These are phyloP conservation scores for Tetragnatha montana DNA, from an alignment of 2,888 invertebrate genomes.

Conservation along the genomic window DNA sequence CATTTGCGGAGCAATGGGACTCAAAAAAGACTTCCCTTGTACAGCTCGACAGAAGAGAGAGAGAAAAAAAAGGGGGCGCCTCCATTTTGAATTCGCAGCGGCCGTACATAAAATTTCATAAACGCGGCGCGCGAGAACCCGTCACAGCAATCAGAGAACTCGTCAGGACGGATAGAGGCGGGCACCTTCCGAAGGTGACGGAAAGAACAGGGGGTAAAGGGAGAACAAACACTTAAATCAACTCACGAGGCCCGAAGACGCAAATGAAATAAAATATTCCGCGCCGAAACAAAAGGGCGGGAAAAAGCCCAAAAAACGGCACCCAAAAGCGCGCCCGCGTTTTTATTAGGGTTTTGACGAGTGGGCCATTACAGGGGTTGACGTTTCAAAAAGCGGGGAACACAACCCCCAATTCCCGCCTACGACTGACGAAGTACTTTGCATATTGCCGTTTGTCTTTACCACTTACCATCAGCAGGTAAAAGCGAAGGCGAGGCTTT, in stretches of 20 bases:
- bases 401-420: conserved; percentile 49
- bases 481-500: conserved; percentile 52
- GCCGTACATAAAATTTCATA: conserved; percentile 33
- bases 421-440: conserved; percentile 67
- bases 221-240: conserved; percentile 63
- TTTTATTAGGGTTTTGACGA: conserved; percentile 68
- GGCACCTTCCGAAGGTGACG: conserved; percentile 25
- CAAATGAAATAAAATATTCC: conserved; percentile 70
- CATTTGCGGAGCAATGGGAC: conserved; percentile 21
- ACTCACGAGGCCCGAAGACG: conserved; percentile 47
- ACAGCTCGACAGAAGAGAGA: not conserved
- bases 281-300: conserved; percentile 15
- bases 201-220: conserved; percentile 6
- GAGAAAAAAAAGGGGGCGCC: not conserved
- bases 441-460: conserved; percentile 69
- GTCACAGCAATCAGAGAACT: conserved; percentile 64
- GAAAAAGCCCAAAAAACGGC: conserved; percentile 25
- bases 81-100: conserved; percentile 22
- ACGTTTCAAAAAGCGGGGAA: conserved; percentile 47
- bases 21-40: conserved; percentile 34
- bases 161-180: conserved; percentile 32
- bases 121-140: conserved; percentile 15
- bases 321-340: conserved; percentile 23
- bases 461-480: conserved; percentile 67
- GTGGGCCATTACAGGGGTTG: conserved; percentile 64